Conservation (phyloP, 2,797 vertebrate genomes). For the Sciaenops ocellatus region DNA sequence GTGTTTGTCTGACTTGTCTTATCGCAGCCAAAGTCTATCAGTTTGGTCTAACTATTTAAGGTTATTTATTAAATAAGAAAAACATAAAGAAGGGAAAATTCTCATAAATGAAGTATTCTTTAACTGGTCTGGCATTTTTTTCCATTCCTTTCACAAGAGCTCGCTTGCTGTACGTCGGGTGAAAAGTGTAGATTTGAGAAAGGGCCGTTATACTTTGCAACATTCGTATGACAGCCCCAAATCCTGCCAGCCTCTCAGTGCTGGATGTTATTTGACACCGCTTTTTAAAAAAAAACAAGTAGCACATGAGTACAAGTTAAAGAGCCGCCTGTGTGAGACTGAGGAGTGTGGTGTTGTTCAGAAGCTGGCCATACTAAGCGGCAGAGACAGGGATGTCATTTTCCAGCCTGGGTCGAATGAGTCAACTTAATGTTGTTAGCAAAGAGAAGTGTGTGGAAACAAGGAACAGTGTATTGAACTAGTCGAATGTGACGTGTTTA, state of each 20-base stretch:
- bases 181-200: constrained; percentile 38
- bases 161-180: no score
- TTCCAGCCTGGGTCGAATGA: constrained; percentile 72
- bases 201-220: constrained; percentile 19
- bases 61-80: not conserved
- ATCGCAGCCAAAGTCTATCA: not conserved
- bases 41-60: not conserved
- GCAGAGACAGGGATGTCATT: constrained; percentile 69
- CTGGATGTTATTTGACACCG: constrained; percentile 39
- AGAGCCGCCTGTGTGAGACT: constrained; percentile 16
- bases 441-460: constrained; percentile 48
- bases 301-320: constrained; percentile 38
- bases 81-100: not conserved
- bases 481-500: constrained; percentile 11
- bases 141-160: no score
- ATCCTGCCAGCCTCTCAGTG: constrained; percentile 31
- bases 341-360: constrained; percentile 44
- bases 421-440: constrained; percentile 61
- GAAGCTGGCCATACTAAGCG: constrained; percentile 31
- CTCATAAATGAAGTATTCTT: not conserved
- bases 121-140: not conserved
- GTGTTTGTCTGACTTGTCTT: constrained; percentile 13
- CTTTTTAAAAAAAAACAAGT: constrained; percentile 25
- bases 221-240: constrained; percentile 34
- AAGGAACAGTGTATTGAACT: constrained; percentile 10